Conservation (phyloP, 2,888 invertebrate genomes). For the Drosophila monieri region DNA sequence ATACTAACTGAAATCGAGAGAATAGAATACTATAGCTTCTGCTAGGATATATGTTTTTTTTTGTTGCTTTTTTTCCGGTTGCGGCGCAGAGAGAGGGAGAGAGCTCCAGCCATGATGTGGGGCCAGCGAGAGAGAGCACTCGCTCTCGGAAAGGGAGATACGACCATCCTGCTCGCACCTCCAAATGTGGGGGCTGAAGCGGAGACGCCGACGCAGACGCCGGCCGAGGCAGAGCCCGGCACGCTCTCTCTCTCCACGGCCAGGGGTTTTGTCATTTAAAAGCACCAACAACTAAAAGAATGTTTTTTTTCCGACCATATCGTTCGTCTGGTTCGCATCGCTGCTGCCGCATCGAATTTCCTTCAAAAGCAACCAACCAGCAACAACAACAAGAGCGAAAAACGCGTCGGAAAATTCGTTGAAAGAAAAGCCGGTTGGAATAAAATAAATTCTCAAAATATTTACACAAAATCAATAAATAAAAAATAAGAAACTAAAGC, state of each 20-base stretch:
- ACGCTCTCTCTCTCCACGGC: constrained; percentile 10
- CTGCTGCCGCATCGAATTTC: constrained; percentile 1
- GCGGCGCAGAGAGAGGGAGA: constrained; percentile 1
- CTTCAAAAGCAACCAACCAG: neutral
- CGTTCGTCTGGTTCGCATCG: constrained; percentile 7
- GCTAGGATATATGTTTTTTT: no score
- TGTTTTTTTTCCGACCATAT: constrained; percentile 1
- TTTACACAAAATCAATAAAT: neutral
- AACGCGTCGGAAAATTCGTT: constrained; percentile 63
- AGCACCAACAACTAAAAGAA: constrained; percentile 5
- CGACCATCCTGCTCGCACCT: constrained; percentile 52
- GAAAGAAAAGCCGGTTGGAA: neutral
- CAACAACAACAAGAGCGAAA: constrained; percentile 49
- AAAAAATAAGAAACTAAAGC: neutral
- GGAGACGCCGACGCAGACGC: constrained; percentile 19
- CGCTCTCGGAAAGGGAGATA: constrained; percentile 43
- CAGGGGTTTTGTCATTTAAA: constrained; percentile 5
- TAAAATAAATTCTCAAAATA: neutral
- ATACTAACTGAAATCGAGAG: neutral
- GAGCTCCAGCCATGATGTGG: constrained; percentile 33
- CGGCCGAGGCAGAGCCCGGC: constrained; percentile 10
- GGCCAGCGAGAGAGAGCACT: constrained; percentile 9
- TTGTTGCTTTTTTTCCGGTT: neutral
- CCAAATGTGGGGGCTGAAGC: constrained; percentile 5
- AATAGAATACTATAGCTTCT: neutral